Percentiles rank a stretch among this genome's conserved stretches.
These are phyloP conservation scores for Pyrrhia umbra DNA, from an alignment of 2,888 invertebrate species.

Conservation along the genomic window DNA sequence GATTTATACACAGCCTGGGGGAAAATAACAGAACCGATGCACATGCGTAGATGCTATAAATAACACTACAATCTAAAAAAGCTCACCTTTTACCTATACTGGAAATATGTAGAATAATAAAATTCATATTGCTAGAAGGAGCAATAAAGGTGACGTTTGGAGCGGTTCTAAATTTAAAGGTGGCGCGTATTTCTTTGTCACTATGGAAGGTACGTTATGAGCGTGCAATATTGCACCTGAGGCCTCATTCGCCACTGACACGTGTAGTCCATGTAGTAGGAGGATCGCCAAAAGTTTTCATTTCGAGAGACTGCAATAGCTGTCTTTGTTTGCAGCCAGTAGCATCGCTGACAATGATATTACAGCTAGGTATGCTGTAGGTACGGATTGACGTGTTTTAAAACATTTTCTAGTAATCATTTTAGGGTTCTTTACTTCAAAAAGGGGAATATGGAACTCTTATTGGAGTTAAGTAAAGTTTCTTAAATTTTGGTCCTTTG, in stretches of 20 bases:
- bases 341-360: too few species aligned
- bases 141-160: slow-evolving; percentile 46
- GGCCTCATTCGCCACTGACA: slow-evolving; percentile 60
- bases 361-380: too few species aligned
- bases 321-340: too few species aligned
- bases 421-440: too few species aligned
- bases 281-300: slow-evolving; percentile 16
- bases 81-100: slow-evolving; percentile 8
- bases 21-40: slow-evolving; percentile 26
- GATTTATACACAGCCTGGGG: slow-evolving; percentile 35
- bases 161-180: slow-evolving; percentile 48
- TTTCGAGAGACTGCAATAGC: slow-evolving; percentile 3
- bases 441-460: too few species aligned
- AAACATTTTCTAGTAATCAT: too few species aligned
- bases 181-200: slow-evolving; percentile 56
- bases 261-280: slow-evolving; percentile 31
- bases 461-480: too few species aligned
- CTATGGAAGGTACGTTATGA: slow-evolving; percentile 62
- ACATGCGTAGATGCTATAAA: slow-evolving; percentile 42
- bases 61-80: slow-evolving; percentile 29
- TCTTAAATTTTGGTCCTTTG: too few species aligned
- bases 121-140: slow-evolving; percentile 33
- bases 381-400: too few species aligned
- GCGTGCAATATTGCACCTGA: slow-evolving; percentile 79
- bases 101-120: slow-evolving; percentile 27